phyloP scores from a whole-genome alignment of 2,113 vertebrate species.

The Tricholaema leucomelas region DNA sequence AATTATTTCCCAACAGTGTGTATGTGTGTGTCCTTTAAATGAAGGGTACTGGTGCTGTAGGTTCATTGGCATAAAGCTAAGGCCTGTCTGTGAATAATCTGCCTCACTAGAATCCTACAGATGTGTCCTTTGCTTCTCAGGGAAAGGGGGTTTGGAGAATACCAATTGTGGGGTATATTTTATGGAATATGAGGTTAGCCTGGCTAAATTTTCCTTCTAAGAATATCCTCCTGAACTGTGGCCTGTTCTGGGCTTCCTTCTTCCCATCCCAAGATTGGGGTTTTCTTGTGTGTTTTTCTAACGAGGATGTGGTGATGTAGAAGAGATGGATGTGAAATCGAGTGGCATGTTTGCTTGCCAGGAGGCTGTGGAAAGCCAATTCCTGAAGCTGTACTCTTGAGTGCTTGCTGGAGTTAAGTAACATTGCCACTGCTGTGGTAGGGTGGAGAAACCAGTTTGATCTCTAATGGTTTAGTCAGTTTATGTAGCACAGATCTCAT shows the following conservation, averaged over 20 bases:
- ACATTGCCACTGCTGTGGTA: fast-evolving
- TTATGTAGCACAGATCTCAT: neutral
- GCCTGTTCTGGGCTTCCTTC: neutral
- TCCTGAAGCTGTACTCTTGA: neutral
- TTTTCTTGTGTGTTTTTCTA: neutral
- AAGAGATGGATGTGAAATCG: neutral
- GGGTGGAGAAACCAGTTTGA: neutral
- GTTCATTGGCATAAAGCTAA: neutral
- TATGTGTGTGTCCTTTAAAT: neutral
- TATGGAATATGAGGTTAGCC: neutral
- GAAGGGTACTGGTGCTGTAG: neutral
- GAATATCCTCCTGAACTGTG: slow-evolving; percentile 2
- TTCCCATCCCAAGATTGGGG: neutral
- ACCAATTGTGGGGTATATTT: neutral
- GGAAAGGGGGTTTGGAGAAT: neutral
- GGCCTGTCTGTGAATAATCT: too few relatives aligned
- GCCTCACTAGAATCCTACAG: neutral
- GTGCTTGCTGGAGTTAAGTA: neutral
- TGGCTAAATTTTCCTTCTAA: slow-evolving; percentile 46
- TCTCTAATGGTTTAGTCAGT: fast-evolving
- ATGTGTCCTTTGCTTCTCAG: neutral
- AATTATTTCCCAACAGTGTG: neutral
- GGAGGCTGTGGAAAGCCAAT: neutral
- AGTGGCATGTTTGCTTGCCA: neutral
- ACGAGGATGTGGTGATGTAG: neutral